These are phyloP conservation scores for Carassius carassius DNA, from an alignment of 2,113 vertebrate genomes.

Conservation along the genomic window DNA sequence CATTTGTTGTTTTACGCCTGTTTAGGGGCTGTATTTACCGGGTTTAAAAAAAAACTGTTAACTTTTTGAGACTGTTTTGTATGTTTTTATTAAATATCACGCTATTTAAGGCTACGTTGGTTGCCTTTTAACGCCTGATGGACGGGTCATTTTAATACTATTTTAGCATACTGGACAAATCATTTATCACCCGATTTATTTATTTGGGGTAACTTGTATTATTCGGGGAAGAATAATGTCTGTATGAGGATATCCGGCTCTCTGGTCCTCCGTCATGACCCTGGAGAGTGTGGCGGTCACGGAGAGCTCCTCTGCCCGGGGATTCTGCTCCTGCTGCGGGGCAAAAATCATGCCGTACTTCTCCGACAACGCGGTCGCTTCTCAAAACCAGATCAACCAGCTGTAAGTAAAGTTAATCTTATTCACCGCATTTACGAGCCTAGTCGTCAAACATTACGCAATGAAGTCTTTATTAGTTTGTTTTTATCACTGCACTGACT, in stretches of 20 bases:
- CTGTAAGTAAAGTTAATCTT: conserved; percentile 80
- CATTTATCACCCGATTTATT: not conserved
- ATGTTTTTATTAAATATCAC: not conserved
- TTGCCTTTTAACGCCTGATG: conserved; percentile 3
- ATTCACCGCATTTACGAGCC: not conserved
- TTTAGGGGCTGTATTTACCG: not conserved
- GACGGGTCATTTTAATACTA: not conserved
- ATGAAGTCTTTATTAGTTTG: not conserved
- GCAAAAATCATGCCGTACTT: conserved; percentile 92
- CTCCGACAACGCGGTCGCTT: conserved; percentile 86
- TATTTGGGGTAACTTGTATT: not conserved
- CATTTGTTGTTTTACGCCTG: not conserved
- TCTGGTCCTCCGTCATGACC: conserved; percentile 72
- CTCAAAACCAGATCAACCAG: conserved; percentile 88
- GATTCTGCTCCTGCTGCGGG: conserved; percentile 78
- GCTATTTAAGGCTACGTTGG: conserved; percentile 4
- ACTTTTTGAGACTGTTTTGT: not conserved
- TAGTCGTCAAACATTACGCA: not conserved
- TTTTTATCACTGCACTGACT: not conserved
- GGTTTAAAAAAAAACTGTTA: not conserved
- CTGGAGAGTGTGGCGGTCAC: conserved; percentile 71
- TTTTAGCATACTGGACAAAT: not conserved
- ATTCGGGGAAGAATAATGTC: conserved; percentile 15
- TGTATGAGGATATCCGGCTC: conserved; percentile 45
- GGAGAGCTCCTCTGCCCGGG: conserved; percentile 69